Conservation (phyloP, 2,888 invertebrate species). For the Acrocyrtus sp. region DNA sequence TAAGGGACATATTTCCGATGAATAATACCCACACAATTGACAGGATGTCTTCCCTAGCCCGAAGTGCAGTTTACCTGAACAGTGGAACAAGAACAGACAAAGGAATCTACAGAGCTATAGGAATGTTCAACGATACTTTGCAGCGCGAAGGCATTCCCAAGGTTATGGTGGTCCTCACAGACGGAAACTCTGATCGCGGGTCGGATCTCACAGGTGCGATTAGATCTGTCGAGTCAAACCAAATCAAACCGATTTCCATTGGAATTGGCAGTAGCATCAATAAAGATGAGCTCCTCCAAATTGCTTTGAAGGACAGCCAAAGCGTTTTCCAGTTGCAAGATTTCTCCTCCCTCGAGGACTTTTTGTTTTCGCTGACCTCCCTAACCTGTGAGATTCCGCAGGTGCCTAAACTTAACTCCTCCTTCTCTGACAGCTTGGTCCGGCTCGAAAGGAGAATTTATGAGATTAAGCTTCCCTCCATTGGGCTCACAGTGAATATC, state of each 20-base stretch:
- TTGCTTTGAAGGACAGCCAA: slow-evolving; percentile 25
- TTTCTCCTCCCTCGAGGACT: slow-evolving; percentile 41
- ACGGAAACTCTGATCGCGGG: background rate
- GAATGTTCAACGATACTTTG: slow-evolving; percentile 4
- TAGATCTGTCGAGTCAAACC: background rate
- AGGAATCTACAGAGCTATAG: slow-evolving; percentile 14
- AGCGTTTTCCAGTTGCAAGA: slow-evolving; percentile 21
- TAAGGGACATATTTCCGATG: slow-evolving; percentile 18
- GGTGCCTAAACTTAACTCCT: slow-evolving; percentile 20
- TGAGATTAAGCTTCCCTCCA: slow-evolving; percentile 18
- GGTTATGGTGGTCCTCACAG: slow-evolving; percentile 41
- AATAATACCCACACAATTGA: background rate
- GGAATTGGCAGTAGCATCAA: slow-evolving; percentile 39
- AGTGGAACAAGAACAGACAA: slow-evolving; percentile 33
- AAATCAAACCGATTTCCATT: slow-evolving; percentile 39
- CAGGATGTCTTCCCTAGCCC: slow-evolving; percentile 3
- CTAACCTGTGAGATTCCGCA: slow-evolving; percentile 50
- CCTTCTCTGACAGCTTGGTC: slow-evolving; percentile 26
- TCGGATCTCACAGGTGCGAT: background rate
- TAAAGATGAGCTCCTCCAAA: slow-evolving; percentile 23
- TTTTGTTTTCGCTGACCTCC: slow-evolving; percentile 37
- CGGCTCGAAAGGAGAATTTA: slow-evolving; percentile 42
- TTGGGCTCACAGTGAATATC: slow-evolving; percentile 42
- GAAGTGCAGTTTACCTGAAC: slow-evolving; percentile 7
- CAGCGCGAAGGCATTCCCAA: slow-evolving; percentile 20